Evolutionary conservation across 2,113 vertebrate species (phyloP).

Genomic region (Ceyx melanurus): DNA sequence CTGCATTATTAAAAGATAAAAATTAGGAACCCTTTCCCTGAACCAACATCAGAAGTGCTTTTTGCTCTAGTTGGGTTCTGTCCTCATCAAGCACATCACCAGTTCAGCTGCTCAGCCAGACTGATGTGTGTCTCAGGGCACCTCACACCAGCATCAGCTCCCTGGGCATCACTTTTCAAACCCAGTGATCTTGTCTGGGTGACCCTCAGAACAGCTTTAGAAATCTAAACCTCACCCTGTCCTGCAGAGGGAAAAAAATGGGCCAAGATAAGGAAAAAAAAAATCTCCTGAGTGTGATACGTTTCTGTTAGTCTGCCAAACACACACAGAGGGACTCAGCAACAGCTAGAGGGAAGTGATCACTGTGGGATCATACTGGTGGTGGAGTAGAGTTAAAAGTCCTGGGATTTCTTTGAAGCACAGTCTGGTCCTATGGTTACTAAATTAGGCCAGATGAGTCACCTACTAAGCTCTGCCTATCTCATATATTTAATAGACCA

Average conservation of each 20-base stretch:
- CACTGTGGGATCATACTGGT: neutral
- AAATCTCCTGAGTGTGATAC: neutral
- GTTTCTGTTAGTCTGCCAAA: neutral
- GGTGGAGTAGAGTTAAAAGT: neutral
- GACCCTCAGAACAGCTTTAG: neutral
- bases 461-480: neutral
- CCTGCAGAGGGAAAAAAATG: neutral
- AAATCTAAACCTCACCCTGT: neutral
- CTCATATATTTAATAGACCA: neutral
- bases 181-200: neutral
- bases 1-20: neutral
- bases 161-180: neutral
- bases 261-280: neutral
- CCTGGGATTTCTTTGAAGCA: neutral
- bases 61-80: neutral
- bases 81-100: neutral
- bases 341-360: neutral
- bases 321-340: neutral
- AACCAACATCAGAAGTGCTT: neutral
- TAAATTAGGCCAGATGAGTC: neutral
- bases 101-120: neutral
- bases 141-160: neutral
- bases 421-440: neutral
- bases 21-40: neutral
- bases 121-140: neutral